A percentile compares a stretch with the other conserved stretches of the same genome.
These are phyloP conservation scores for Phrynosoma platyrhinos DNA, from an alignment of 2,113 vertebrate genomes.

Conservation along the genomic window DNA sequence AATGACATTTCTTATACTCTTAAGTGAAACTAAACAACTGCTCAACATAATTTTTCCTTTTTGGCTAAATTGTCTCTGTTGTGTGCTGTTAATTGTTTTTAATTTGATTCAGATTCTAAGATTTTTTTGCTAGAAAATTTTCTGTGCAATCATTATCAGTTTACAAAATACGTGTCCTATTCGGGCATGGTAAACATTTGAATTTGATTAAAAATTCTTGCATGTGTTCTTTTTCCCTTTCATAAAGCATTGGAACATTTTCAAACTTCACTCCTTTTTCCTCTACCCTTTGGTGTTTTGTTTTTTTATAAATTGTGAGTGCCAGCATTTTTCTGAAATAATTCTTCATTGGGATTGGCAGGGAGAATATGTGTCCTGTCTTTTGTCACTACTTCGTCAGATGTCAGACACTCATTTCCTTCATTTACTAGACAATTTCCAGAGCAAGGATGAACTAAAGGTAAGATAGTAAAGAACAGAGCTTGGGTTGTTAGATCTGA, in stretches of 20 bases:
- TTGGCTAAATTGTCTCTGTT: slow-evolving; percentile 25
- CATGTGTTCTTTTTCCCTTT: slow-evolving; percentile 61
- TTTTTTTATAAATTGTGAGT: slow-evolving; percentile 7
- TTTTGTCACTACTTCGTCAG: slow-evolving; percentile 95
- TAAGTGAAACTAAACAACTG: slow-evolving; percentile 22
- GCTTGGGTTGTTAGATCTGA: too few species aligned
- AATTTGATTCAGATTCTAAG: slow-evolving; percentile 5
- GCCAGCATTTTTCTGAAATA: slow-evolving; percentile 50
- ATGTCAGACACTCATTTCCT: slow-evolving; percentile 98
- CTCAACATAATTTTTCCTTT: slow-evolving; percentile 3
- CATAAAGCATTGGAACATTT: slow-evolving; percentile 78
- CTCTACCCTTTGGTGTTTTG: slow-evolving; percentile 57
- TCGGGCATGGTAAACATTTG: neutral
- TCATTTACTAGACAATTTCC: slow-evolving; percentile 94
- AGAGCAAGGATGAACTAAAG: slow-evolving; percentile 99
- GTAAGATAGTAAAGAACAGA: slow-evolving; percentile 69
- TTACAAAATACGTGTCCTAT: neutral
- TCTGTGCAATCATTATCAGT: slow-evolving; percentile 5
- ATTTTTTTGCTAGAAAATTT: slow-evolving; percentile 17
- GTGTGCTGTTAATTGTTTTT: neutral
- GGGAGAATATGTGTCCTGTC: slow-evolving; percentile 98
- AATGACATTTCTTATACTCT: neutral
- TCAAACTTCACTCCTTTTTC: slow-evolving; percentile 77
- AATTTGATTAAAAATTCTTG: slow-evolving; percentile 36
- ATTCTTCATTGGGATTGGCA: slow-evolving; percentile 75